Evolutionary conservation across 2,113 vertebrate genomes (phyloP).

Genomic region (Sialia sialis): DNA sequence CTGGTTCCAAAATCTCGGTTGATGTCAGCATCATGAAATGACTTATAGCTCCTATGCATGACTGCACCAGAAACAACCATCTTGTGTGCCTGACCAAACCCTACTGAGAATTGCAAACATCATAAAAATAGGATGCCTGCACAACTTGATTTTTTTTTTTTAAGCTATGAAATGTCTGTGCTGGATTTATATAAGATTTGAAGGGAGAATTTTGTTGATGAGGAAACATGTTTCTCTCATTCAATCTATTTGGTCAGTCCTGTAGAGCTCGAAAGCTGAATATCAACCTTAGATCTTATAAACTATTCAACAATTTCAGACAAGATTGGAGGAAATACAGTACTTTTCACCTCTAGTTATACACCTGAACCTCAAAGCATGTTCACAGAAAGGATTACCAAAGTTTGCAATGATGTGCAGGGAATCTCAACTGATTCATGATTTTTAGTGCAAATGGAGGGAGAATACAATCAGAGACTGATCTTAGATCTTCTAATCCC

Average conservation of each 20-base stretch:
- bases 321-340: background rate
- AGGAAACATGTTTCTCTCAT: background rate
- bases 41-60: background rate
- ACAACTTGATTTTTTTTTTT: background rate
- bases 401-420: background rate
- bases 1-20: background rate
- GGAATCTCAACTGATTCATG: background rate
- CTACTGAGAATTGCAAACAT: background rate
- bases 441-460: background rate
- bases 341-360: background rate
- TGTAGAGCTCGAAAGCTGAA: background rate
- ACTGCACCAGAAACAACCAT: background rate
- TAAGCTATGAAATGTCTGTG: background rate
- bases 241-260: background rate
- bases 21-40: background rate
- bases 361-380: background rate
- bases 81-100: background rate
- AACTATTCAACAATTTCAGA: background rate
- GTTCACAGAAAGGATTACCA: background rate
- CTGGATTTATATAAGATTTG: background rate
- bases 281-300: background rate
- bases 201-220: background rate
- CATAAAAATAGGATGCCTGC: background rate
- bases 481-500: background rate
- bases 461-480: background rate